Conservation (phyloP, 2,888 invertebrate species). For the Coelinius sp. region DNA sequence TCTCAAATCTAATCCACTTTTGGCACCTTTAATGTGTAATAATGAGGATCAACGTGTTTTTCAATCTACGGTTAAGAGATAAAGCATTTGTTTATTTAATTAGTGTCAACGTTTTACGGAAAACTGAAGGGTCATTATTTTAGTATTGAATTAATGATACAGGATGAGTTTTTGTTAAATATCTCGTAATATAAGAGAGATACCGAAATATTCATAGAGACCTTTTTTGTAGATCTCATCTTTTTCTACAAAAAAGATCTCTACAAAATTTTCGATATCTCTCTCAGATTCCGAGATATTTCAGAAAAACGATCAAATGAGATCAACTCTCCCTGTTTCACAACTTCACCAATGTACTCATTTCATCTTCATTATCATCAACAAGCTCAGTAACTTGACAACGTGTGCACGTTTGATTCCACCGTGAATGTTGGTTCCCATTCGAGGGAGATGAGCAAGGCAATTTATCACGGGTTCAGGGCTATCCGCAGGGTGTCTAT, state of each 20-base stretch:
- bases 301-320: too few relatives aligned
- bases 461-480: not conserved
- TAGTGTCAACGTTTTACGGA: not conserved
- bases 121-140: not conserved
- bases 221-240: too few relatives aligned
- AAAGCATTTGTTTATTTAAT: not conserved
- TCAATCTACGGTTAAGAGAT: not conserved
- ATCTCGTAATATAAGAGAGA: not conserved
- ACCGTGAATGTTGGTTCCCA: not conserved
- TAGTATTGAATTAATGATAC: not conserved
- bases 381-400: not conserved
- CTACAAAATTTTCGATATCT: too few relatives aligned
- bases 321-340: too few relatives aligned
- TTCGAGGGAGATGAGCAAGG: not conserved
- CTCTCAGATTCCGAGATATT: too few relatives aligned
- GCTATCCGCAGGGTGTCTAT: slow-evolving; percentile 5
- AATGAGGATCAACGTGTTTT: not conserved
- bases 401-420: not conserved
- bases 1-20: not conserved
- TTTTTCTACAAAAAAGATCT: too few relatives aligned
- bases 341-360: not conserved
- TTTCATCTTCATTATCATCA: not conserved
- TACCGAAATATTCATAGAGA: too few relatives aligned
- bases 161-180: not conserved
- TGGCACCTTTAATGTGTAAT: not conserved